These are phyloP conservation scores for Drosophila sordidula DNA, from an alignment of 2,888 invertebrate species.

Conservation along the genomic window DNA sequence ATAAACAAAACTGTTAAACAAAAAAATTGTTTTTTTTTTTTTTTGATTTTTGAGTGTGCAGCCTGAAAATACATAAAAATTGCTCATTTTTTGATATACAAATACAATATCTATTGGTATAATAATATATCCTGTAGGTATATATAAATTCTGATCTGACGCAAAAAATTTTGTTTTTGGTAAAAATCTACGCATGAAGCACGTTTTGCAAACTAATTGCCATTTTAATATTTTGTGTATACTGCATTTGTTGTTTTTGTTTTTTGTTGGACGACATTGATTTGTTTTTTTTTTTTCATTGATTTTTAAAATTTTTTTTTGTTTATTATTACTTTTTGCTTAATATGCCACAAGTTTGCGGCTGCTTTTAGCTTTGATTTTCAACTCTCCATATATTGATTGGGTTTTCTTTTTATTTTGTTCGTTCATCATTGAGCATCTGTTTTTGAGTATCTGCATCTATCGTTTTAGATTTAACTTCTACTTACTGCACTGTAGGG, in stretches of 20 bases:
- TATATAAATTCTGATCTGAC: slow-evolving; percentile 78
- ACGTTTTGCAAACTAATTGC: slow-evolving; percentile 74
- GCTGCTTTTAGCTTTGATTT: slow-evolving; percentile 72
- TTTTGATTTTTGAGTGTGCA: slow-evolving; percentile 39
- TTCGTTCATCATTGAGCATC: slow-evolving; percentile 62
- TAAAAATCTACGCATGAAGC: slow-evolving; percentile 79
- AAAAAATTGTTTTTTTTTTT: slow-evolving; percentile 17
- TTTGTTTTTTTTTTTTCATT: slow-evolving; percentile 65
- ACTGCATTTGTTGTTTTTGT: slow-evolving; percentile 32
- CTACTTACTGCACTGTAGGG: slow-evolving; percentile 72
- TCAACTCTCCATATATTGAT: slow-evolving; percentile 62
- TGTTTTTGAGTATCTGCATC: slow-evolving; percentile 68
- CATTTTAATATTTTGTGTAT: slow-evolving; percentile 64
- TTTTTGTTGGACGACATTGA: slow-evolving; percentile 83
- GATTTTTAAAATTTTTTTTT: slow-evolving; percentile 46
- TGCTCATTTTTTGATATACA: slow-evolving; percentile 76
- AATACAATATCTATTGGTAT: slow-evolving; percentile 72
- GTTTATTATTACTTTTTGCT: slow-evolving; percentile 19
- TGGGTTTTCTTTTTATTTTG: slow-evolving; percentile 18
- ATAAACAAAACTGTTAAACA: slow-evolving; percentile 34
- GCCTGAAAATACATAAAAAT: slow-evolving; percentile 70
- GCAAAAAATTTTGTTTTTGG: slow-evolving; percentile 74
- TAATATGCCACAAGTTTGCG: slow-evolving; percentile 63
- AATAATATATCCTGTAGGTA: slow-evolving; percentile 59
- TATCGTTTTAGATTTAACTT: slow-evolving; percentile 62